A percentile compares a stretch with the other conserved stretches of the same genome.
Evolutionary conservation across 2,113 vertebrate species (phyloP).

Genomic region (Notarius quadriscutis): DNA sequence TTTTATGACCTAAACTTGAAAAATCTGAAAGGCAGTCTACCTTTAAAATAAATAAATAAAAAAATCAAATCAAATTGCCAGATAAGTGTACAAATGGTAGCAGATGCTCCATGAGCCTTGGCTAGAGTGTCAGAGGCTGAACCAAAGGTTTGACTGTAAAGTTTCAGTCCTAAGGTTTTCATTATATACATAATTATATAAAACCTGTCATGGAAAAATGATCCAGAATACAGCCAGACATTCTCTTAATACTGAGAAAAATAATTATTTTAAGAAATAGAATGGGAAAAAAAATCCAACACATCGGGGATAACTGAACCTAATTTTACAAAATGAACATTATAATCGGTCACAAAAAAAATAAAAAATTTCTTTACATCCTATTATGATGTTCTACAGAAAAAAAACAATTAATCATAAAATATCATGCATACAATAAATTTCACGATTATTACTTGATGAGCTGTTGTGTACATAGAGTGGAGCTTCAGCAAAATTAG

Average conservation of each 20-base stretch:
- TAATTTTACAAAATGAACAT: neutral
- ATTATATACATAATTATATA: neutral
- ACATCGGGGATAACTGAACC: neutral
- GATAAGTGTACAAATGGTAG: neutral
- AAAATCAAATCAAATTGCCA: neutral
- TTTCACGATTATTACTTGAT: neutral
- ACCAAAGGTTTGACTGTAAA: neutral
- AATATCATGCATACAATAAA: neutral
- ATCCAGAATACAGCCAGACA: neutral
- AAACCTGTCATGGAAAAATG: neutral
- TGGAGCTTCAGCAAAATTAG: neutral
- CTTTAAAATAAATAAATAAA: no score
- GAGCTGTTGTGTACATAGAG: neutral
- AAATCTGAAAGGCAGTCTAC: no score
- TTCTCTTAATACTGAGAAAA: neutral
- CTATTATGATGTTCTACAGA: neutral
- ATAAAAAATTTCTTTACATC: neutral
- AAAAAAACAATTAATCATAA: neutral
- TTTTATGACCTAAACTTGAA: no score
- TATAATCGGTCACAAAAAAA: neutral
- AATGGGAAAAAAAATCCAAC: neutral
- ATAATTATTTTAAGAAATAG: neutral
- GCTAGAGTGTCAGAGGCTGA: neutral
- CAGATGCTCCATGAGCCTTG: neutral
- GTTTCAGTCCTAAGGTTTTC: neutral